Evolutionary conservation across 2,888 invertebrate species (phyloP), one percentile per base, ranked within the genome.

Genomic region (Calameuta filiformis): DNA sequence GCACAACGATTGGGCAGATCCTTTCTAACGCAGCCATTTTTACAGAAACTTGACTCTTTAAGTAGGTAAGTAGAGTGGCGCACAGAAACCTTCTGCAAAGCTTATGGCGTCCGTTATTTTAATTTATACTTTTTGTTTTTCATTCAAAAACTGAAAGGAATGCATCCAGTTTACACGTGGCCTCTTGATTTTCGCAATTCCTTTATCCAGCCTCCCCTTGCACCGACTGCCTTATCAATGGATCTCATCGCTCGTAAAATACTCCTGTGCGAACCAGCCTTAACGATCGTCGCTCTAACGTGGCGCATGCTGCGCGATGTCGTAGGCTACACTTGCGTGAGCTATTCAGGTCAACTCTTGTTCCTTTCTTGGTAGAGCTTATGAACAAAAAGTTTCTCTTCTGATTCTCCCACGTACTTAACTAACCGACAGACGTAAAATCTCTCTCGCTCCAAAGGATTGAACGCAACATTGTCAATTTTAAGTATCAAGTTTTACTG

Each of bases 321-420:
- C 12, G 71, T 15, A 23, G 71, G 71, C 77, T 74, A 81, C 73
- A 73, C 76, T 77, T 40, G 78, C 73, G 75, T 73, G 73, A 71
- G 81, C 74, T 85, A 87, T 87, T 83, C 80, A 83, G 86, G 87
- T 87, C 87, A 86, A 76, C 84, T 83, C 79, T 81, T 76, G 77
- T 79, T 75, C 79, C 83, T 77, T 79, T 80, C 80, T 82, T 75
- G 81, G 79, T 81, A 80, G 82, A 77, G 80, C 73, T 79, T 75
- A 79, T 79, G 76, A 76, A 73, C 77, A 81, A 83, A 81, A 82
- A 82, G 71, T 81, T 71, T 31, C 73, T 33, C 23, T 12, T 74
- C 71, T 71, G 12, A 71, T 71, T 71, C 71, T 31, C 15, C 71
- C 71, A 34, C 71, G 34, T 12, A 34, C 71, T 71, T 71, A 11